Conservation (phyloP, 1,140 invertebrate species). For the Drosophila kepulauana region DNA sequence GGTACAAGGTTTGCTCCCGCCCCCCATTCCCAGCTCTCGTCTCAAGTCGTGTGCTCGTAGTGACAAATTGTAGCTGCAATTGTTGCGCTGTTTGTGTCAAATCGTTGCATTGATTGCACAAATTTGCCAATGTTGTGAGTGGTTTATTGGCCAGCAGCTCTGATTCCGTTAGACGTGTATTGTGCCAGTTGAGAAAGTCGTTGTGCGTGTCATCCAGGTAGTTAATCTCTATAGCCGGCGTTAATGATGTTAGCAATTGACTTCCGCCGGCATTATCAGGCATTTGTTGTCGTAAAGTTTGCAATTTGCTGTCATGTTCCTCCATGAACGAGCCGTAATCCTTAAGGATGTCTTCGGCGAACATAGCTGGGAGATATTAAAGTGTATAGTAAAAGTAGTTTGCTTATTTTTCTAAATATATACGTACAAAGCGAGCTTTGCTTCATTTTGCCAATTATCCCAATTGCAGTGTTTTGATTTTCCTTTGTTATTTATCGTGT, state of each 20-base stretch:
- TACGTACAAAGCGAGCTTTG: conserved; percentile 46
- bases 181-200: conserved; percentile 18
- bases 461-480: conserved; percentile 22
- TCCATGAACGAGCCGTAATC: conserved; percentile 75
- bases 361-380: conserved; percentile 53
- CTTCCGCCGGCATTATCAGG: conserved; percentile 1
- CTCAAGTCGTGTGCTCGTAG: conserved; percentile 37
- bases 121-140: conserved; percentile 91
- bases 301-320: conserved; percentile 60
- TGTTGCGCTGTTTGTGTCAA: conserved; percentile 89
- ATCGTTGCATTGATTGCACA: conserved; percentile 91
- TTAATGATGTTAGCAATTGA: conserved; percentile 26
- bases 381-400: background rate
- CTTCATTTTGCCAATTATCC: conserved; percentile 34
- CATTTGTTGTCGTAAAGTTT: conserved; percentile 47
- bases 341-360: conserved; percentile 76
- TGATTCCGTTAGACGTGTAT: conserved; percentile 90
- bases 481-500: conserved; percentile 41
- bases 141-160: conserved; percentile 93
- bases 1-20: conserved; percentile 41
- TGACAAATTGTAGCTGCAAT: conserved; percentile 53
- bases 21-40: background rate
- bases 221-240: conserved; percentile 57
- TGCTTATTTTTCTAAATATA: background rate
- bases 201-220: conserved; percentile 8